These are phyloP conservation scores for Volucella zonaria DNA, from an alignment of 2,888 invertebrate genomes.

Conservation along the genomic window DNA sequence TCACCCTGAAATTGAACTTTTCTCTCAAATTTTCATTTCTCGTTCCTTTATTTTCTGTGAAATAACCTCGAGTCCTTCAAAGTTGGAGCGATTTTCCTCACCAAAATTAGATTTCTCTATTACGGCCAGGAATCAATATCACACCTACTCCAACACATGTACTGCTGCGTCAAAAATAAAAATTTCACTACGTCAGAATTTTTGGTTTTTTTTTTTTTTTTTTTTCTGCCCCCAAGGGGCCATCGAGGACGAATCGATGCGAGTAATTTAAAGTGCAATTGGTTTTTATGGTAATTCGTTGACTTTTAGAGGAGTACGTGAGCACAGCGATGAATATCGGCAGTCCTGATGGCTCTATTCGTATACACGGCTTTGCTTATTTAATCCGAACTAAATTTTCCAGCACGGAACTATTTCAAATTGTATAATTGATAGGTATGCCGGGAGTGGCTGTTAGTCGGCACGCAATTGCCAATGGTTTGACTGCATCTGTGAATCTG, in stretches of 20 bases:
- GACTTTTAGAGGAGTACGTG: slow-evolving; percentile 48
- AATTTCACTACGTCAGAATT: not conserved
- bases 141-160: slow-evolving; percentile 9
- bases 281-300: slow-evolving; percentile 71
- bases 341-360: slow-evolving; percentile 37
- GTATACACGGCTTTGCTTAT: slow-evolving; percentile 42
- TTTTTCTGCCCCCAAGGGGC: not conserved
- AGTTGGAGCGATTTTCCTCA: slow-evolving; percentile 2
- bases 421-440: slow-evolving; percentile 70
- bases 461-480: slow-evolving; percentile 2
- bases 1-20: slow-evolving; percentile 15
- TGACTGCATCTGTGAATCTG: not conserved
- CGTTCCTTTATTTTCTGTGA: not conserved
- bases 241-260: slow-evolving; percentile 53
- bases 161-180: not conserved
- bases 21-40: not conserved
- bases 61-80: slow-evolving; percentile 25
- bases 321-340: slow-evolving; percentile 57
- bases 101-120: slow-evolving; percentile 31
- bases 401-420: slow-evolving; percentile 69
- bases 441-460: slow-evolving; percentile 20
- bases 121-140: slow-evolving; percentile 49
- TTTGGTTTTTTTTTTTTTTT: slow-evolving; percentile 1
- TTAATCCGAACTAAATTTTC: slow-evolving; percentile 68
- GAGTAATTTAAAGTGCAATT: slow-evolving; percentile 72